A percentile compares a stretch with the other conserved stretches of the same genome.
phyloP scores from a whole-genome alignment of 2,888 invertebrate species.

The Heliothis peltigera region DNA sequence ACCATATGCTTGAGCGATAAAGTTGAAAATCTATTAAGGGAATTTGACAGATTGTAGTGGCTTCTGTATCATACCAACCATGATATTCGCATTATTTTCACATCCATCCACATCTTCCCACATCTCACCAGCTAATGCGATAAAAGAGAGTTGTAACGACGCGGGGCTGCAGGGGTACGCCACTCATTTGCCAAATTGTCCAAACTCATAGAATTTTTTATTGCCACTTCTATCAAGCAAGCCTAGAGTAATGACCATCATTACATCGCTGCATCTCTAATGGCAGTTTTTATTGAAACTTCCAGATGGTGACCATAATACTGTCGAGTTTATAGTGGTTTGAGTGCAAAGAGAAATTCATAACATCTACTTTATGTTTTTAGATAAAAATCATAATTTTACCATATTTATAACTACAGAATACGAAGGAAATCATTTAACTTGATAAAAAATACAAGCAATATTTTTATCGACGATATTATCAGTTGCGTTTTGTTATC shows the following conservation, averaged over 20 bases:
- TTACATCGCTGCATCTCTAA: conserved; percentile 45
- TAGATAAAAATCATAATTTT: not conserved
- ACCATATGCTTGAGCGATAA: no score
- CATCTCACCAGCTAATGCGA: conserved; percentile 74
- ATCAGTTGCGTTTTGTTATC: not conserved
- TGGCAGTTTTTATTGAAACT: conserved; percentile 44
- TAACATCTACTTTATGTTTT: conserved; percentile 5
- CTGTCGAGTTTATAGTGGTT: conserved; percentile 32
- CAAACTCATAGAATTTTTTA: conserved; percentile 66
- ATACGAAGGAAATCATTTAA: no score
- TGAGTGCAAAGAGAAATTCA: conserved; percentile 24
- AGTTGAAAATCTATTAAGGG: no score
- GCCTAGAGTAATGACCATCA: conserved; percentile 53
- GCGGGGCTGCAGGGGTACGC: conserved; percentile 58
- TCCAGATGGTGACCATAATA: conserved; percentile 43
- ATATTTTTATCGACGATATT: not conserved
- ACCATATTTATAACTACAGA: not conserved
- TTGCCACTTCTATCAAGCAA: conserved; percentile 57
- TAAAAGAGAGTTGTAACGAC: conserved; percentile 76
- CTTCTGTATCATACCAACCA: no score
- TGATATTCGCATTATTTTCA: not conserved
- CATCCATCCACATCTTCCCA: conserved; percentile 52
- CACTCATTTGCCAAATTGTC: conserved; percentile 81
- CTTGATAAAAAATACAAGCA: no score
- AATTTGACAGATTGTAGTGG: no score